phyloP scores from a whole-genome alignment of 2,797 vertebrate species.

The Meda fulgida region DNA sequence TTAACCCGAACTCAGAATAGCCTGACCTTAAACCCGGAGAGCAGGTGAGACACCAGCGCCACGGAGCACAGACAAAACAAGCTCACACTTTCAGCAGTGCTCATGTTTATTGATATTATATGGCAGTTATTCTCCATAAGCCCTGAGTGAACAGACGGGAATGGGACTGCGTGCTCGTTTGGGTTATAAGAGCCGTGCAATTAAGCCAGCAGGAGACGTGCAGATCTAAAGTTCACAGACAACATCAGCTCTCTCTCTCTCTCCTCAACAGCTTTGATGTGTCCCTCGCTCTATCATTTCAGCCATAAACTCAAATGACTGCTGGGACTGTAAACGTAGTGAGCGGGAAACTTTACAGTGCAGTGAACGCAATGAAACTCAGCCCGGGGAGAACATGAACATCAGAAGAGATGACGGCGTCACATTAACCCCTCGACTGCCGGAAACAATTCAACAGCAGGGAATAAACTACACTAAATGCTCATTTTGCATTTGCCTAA shows the following conservation, averaged over 20 bases:
- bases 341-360: background rate
- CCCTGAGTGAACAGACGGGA: background rate
- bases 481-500: background rate
- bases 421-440: background rate
- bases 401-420: background rate
- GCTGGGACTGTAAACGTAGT: constrained; percentile 42
- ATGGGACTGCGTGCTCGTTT: background rate
- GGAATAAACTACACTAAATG: no score
- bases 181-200: background rate
- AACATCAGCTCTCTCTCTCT: constrained; percentile 53
- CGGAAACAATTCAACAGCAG: background rate
- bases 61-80: constrained; percentile 15
- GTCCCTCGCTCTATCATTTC: constrained; percentile 61
- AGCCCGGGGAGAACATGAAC: background rate
- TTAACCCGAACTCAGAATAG: constrained; percentile 79
- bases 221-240: constrained; percentile 66
- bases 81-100: background rate
- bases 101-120: background rate
- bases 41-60: background rate
- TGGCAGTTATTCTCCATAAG: background rate
- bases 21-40: constrained; percentile 68
- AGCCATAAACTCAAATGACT: constrained; percentile 67
- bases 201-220: background rate
- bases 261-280: constrained; percentile 69
- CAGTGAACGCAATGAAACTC: background rate